Conservation (phyloP, 2,113 vertebrate species). For the Silurus asotus region DNA sequence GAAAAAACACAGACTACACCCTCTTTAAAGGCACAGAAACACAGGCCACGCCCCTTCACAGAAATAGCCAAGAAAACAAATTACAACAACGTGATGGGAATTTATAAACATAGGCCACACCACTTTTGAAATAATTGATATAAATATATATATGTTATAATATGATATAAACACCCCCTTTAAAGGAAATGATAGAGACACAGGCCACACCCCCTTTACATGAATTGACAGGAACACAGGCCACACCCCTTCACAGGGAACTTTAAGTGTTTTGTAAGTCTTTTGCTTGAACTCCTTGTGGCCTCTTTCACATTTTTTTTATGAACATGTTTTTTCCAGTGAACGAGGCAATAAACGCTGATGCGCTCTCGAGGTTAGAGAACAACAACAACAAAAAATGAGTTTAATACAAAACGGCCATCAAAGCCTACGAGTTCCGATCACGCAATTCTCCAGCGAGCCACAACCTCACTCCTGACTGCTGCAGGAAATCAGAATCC, state of each 20-base stretch:
- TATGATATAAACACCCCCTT: too few species aligned
- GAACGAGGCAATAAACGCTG: neutral
- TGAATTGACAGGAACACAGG: neutral
- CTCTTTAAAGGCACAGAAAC: too few species aligned
- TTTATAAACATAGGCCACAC: too few species aligned
- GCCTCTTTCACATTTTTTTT: neutral
- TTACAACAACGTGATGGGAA: too few species aligned
- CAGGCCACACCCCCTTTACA: neutral
- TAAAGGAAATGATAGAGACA: too few species aligned
- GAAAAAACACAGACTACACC: too few species aligned
- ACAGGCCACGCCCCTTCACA: too few species aligned
- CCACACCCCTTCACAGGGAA: too few species aligned
- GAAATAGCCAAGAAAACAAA: too few species aligned
- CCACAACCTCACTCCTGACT: neutral
- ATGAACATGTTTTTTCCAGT: neutral
- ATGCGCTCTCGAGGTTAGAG: neutral
- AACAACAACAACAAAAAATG: slow-evolving; percentile 11
- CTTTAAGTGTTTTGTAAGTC: neutral
- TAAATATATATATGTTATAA: too few species aligned
- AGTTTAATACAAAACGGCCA: slow-evolving; percentile 30
- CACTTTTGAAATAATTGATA: too few species aligned
- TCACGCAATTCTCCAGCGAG: slow-evolving; percentile 17
- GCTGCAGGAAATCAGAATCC: slow-evolving; percentile 40
- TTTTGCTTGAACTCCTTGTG: neutral
- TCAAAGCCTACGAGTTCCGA: slow-evolving; percentile 30